Percentiles rank a stretch among this genome's conserved stretches.
Conservation (phyloP, 2,888 invertebrate genomes). For the Zhuqinia jingwanae region DNA sequence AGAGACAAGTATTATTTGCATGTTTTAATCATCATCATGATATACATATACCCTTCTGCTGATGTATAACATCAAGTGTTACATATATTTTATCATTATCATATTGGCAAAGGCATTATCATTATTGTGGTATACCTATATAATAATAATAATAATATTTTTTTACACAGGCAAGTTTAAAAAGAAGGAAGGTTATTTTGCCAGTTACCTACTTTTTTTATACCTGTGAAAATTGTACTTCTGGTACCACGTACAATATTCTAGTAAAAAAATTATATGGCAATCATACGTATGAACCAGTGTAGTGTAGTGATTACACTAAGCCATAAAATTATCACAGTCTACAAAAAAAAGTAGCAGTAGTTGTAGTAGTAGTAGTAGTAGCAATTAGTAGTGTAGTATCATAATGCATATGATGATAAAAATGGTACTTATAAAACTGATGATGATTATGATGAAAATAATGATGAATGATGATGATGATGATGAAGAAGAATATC, state of each 20-base stretch:
- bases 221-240: background rate
- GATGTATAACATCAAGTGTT: background rate
- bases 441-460: background rate
- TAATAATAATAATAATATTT: no score
- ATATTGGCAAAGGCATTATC: no score
- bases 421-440: background rate
- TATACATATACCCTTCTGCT: background rate
- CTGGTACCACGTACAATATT: background rate
- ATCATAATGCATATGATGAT: background rate
- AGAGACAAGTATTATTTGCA: background rate
- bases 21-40: background rate
- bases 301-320: slow-evolving; percentile 4
- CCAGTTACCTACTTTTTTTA: slow-evolving; percentile 7
- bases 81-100: no score
- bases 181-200: background rate
- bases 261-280: background rate
- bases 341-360: background rate
- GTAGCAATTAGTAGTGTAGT: background rate
- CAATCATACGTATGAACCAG: background rate
- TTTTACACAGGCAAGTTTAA: no score
- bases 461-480: background rate
- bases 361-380: background rate
- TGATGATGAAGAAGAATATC: no score
- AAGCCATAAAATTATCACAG: background rate
- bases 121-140: no score